Evolutionary conservation across 2,113 vertebrate genomes (phyloP), one percentile per base, ranked within the genome.

Genomic region (Vireo altiloquus): DNA sequence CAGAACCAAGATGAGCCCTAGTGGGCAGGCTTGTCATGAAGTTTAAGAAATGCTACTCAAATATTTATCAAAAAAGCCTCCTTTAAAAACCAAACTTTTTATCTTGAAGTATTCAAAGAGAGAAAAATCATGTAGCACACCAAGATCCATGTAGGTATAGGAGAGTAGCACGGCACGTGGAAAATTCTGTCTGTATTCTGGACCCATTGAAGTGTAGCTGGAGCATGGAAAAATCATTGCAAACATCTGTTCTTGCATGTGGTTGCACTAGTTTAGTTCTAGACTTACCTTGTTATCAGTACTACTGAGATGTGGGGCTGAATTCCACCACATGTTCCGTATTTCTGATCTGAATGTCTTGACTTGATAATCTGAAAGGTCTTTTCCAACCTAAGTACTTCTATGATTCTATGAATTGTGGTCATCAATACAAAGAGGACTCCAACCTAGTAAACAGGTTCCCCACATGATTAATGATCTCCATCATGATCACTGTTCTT

Each of bases 111-210:
- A 60, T 60, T 80, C 19, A 66, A 81, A 71, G 69, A 60, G 17
- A 69, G 63, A 76, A 77, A 80, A 21, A 20, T 31, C 46, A 11
- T 2, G 1, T 6, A 53, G 53, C 20, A 9, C 30, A 13, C 18
- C 50, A 46, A 70, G 24, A 5, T 77, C 47, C 8, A 2, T 19
- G 13, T 11, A 68, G 47, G 20, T 70, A 28, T 6, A 54, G 37
- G 13, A 61, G 18, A 77, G 28, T 18, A 18, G 13, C 46, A 10
- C 0, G 1, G 56, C 0, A 31, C 0, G 0, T 28, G 18, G n/a
- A 47, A 21, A 77, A 66, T 53, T 31, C 72, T 91, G 42, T 15
- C 33, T 16, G 0, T n/a, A 16, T 60, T 64, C 22, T 63, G 37
- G 40, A 25, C 30, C 24, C 15, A 15, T 0, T 11, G 31, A 74